A percentile compares a stretch with the other conserved stretches of the same genome.
Conservation (phyloP, 92 coral and sea anemone species). For the Pocillopora grandis region DNA sequence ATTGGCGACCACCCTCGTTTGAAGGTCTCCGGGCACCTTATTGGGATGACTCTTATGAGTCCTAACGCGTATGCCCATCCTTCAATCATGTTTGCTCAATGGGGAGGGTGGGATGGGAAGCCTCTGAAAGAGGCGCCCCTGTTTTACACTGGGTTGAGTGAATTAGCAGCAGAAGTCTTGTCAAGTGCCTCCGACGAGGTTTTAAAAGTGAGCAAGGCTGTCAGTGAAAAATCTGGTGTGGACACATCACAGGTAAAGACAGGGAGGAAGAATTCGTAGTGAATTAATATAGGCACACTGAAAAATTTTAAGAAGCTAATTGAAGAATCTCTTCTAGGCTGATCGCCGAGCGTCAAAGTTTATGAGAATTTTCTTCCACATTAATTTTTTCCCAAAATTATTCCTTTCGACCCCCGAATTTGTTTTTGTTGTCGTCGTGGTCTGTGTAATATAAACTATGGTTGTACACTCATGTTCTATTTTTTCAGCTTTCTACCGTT, state of each 20-base stretch:
- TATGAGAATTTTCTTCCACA: too few relatives aligned
- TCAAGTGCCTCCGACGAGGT: conserved; percentile 49
- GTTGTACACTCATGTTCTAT: too few relatives aligned
- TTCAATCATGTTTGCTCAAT: conserved; percentile 52
- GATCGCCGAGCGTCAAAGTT: too few relatives aligned
- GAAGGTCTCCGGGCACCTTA: conserved; percentile 48
- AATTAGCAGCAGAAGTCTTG: conserved; percentile 42
- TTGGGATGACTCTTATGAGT: conserved; percentile 54
- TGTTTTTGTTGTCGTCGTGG: too few relatives aligned
- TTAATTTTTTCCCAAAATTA: too few relatives aligned
- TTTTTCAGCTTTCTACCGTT: too few relatives aligned
- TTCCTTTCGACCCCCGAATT: too few relatives aligned
- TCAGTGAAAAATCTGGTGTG: conserved; percentile 9
- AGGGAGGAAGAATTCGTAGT: not conserved
- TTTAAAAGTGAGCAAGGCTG: conserved; percentile 12
- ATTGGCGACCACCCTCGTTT: conserved; percentile 52
- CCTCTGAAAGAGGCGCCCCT: conserved; percentile 62
- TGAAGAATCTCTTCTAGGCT: too few relatives aligned
- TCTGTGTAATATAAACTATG: too few relatives aligned
- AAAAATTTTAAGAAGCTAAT: too few relatives aligned
- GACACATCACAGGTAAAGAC: conserved; percentile 14
- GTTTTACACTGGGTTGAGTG: conserved; percentile 55
- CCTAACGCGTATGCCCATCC: conserved; percentile 57
- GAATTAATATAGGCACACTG: too few relatives aligned
- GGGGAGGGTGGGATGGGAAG: conserved; percentile 70